Percentiles rank a stretch among this genome's conserved stretches.
Evolutionary conservation across 2,797 vertebrate species (phyloP).

Genomic region (Crenichthys baileyi): DNA sequence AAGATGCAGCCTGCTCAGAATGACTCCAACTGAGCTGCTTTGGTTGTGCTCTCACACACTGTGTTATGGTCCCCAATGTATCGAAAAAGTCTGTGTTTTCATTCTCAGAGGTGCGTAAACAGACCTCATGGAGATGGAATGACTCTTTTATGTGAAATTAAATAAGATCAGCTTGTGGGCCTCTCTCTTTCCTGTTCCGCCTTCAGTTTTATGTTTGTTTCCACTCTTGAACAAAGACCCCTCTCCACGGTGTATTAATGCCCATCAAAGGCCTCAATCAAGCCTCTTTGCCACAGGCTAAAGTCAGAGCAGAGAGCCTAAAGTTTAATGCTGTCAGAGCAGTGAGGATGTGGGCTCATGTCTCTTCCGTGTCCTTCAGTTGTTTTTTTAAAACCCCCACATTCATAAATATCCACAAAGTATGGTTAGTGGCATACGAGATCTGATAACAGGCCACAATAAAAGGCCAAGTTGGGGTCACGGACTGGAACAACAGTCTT

Average conservation of each 20-base stretch:
- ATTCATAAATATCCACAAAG: constrained; percentile 68
- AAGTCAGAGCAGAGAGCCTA: constrained; percentile 62
- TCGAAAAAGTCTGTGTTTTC: constrained; percentile 29
- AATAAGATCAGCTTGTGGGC: constrained; percentile 73
- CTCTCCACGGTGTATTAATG: constrained; percentile 77
- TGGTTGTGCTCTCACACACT: background rate
- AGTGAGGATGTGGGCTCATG: constrained; percentile 70
- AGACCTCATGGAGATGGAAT: constrained; percentile 57
- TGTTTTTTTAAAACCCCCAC: constrained; percentile 53
- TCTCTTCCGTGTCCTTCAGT: constrained; percentile 63
- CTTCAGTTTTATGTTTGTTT: constrained; percentile 72
- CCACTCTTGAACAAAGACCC: constrained; percentile 72
- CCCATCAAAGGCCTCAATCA: constrained; percentile 79
- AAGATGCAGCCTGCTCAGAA: constrained; percentile 26
- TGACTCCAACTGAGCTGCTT: background rate
- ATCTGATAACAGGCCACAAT: constrained; percentile 47
- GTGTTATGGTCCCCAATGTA: constrained; percentile 14
- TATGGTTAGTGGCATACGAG: constrained; percentile 46
- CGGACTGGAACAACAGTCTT: constrained; percentile 62
- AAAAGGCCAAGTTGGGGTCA: constrained; percentile 62
- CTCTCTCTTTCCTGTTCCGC: constrained; percentile 72
- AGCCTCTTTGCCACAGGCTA: constrained; percentile 74
- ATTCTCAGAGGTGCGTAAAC: constrained; percentile 45
- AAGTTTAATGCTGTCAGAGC: constrained; percentile 67
- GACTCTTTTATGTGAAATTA: constrained; percentile 74